Evolutionary conservation across 2,888 invertebrate genomes (phyloP).

Genomic region (Eubasilissa splendida): DNA sequence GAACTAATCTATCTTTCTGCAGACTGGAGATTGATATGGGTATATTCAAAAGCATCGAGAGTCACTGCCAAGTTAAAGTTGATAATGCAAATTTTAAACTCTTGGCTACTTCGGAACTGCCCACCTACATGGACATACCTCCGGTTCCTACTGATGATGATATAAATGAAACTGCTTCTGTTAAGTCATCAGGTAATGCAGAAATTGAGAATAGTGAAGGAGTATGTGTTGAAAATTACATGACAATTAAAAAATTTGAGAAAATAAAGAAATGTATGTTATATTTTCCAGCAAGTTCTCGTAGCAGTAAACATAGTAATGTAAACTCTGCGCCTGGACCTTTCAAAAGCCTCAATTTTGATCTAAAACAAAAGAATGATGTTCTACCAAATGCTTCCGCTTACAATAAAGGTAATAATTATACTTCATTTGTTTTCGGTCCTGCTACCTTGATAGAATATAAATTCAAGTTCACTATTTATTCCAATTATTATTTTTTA

Average conservation of each 20-base stretch:
- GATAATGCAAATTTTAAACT: constrained; percentile 64
- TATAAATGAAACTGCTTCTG: constrained; percentile 20
- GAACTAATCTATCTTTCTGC: constrained; percentile 51
- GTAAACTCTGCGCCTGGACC: not conserved
- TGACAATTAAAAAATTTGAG: too few species aligned
- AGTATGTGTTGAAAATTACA: too few species aligned
- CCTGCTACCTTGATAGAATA: too few species aligned
- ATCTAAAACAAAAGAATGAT: not conserved
- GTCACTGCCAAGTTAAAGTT: constrained; percentile 68
- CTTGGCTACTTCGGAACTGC: constrained; percentile 63
- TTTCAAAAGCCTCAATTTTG: constrained; percentile 17
- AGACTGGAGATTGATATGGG: constrained; percentile 68
- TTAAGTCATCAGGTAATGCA: constrained; percentile 30
- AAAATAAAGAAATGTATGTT: not conserved
- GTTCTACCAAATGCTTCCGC: not conserved
- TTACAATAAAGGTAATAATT: too few species aligned
- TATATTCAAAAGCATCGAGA: constrained; percentile 64
- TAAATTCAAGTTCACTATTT: too few species aligned
- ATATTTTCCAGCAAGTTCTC: constrained; percentile 10
- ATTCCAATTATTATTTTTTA: too few species aligned
- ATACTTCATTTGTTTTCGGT: too few species aligned
- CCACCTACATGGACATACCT: constrained; percentile 66
- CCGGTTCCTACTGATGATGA: constrained; percentile 63
- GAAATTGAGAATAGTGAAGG: not conserved
- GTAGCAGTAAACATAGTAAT: not conserved